Conservation (phyloP, 2,113 vertebrate species). For the Megaceryle torquata region DNA sequence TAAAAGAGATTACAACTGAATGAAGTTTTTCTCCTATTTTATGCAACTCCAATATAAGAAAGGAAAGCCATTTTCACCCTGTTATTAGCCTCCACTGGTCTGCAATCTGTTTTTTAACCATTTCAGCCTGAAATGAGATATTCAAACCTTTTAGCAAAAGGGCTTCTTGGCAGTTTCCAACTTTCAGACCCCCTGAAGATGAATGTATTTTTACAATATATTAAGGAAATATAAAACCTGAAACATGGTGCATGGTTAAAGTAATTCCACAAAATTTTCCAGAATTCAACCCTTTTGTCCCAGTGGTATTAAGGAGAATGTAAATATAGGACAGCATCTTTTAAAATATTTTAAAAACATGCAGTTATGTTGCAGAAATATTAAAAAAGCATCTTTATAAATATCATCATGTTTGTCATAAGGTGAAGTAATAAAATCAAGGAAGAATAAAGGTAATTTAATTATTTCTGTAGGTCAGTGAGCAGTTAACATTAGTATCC, state of each 20-base stretch:
- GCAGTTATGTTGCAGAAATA: background rate
- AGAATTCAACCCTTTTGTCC: background rate
- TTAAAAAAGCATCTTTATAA: background rate
- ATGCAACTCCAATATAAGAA: background rate
- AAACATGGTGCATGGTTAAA: background rate
- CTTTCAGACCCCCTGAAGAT: background rate
- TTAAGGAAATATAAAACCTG: background rate
- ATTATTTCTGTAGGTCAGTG: conserved; percentile 34
- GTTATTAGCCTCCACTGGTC: background rate
- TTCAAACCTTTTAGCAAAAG: background rate
- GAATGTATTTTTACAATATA: background rate
- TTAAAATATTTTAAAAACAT: background rate
- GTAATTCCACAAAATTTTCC: background rate
- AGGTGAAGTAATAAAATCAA: background rate
- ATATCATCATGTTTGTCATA: background rate
- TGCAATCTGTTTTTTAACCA: conserved; percentile 9
- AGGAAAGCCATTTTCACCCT: background rate
- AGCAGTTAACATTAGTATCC: conserved; percentile 14
- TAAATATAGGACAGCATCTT: background rate
- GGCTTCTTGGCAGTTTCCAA: background rate
- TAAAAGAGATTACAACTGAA: background rate
- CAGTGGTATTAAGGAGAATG: background rate
- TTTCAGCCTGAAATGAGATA: background rate
- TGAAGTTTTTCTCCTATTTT: background rate
- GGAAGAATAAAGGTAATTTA: conserved; percentile 16